These are phyloP conservation scores for Clupea harengus DNA, from an alignment of 2,113 vertebrate species.

Conservation along the genomic window DNA sequence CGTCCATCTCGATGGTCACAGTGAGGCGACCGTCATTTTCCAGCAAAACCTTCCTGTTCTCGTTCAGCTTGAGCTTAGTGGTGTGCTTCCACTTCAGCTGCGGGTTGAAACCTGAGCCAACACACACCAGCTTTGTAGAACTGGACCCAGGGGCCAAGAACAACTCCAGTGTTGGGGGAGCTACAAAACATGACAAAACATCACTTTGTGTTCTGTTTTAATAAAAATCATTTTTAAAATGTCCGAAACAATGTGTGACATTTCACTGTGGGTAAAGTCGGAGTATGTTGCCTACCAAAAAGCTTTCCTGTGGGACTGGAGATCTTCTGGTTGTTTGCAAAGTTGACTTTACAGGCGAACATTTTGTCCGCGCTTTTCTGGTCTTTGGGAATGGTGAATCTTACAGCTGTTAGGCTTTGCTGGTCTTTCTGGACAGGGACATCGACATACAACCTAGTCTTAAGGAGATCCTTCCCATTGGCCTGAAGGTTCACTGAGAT, in stretches of 20 bases:
- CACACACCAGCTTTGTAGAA: constrained; percentile 54
- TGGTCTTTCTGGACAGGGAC: neutral
- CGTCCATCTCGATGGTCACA: constrained; percentile 52
- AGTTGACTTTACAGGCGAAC: constrained; percentile 40
- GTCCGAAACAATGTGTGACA: neutral
- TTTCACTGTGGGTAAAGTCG: neutral
- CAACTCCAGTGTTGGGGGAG: constrained; percentile 54
- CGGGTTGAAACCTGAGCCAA: constrained; percentile 59
- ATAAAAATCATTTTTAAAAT: neutral
- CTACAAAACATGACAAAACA: constrained; percentile 42
- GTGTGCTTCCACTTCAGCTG: constrained; percentile 56
- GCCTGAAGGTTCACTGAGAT: constrained; percentile 52
- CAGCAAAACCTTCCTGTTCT: constrained; percentile 29
- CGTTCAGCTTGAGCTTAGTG: neutral
- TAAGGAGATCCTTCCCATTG: neutral
- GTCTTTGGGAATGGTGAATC: constrained; percentile 31
- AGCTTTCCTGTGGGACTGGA: constrained; percentile 22
- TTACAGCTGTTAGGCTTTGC: neutral
- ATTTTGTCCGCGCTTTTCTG: neutral
- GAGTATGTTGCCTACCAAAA: constrained; percentile 41
- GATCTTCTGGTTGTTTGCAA: neutral
- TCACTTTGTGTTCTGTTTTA: neutral
- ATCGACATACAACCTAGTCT: neutral
- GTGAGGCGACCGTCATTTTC: constrained; percentile 46
- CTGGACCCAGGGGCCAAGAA: constrained; percentile 31